These are phyloP conservation scores for Myathropa florea DNA, from an alignment of 2,888 invertebrate species.

Conservation along the genomic window DNA sequence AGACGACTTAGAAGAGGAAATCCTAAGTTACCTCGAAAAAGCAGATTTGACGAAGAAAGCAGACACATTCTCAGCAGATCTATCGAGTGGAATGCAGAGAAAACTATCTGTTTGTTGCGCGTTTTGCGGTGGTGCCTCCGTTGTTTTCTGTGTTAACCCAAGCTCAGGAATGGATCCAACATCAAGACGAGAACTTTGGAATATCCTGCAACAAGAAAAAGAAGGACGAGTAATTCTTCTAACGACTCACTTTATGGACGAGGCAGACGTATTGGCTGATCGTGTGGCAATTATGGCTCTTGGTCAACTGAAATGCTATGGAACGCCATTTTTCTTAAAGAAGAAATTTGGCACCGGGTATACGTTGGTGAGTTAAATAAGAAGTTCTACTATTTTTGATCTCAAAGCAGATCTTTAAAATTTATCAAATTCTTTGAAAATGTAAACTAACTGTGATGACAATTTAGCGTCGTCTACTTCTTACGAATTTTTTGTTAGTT, in stretches of 20 bases:
- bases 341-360: conserved; percentile 92
- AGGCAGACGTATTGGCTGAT: conserved; percentile 91
- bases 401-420: too few species aligned
- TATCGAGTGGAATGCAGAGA: conserved; percentile 87
- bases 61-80: conserved; percentile 81
- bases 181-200: conserved; percentile 89
- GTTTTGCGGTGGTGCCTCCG: conserved; percentile 86
- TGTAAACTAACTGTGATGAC: too few species aligned
- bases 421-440: too few species aligned
- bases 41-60: conserved; percentile 85
- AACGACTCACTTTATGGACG: conserved; percentile 92
- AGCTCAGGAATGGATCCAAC: conserved; percentile 92
- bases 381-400: background rate
- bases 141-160: conserved; percentile 87
- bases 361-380: conserved; percentile 82
- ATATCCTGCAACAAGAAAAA: conserved; percentile 87
- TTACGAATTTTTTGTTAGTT: too few species aligned
- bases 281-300: conserved; percentile 92
- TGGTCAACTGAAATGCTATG: conserved; percentile 89
- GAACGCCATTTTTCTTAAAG: conserved; percentile 89
- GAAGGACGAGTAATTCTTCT: conserved; percentile 88
- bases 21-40: conserved; percentile 83
- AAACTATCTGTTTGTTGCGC: conserved; percentile 88
- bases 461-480: too few species aligned
- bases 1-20: conserved; percentile 82